These are phyloP conservation scores for Perizoma affinitatum DNA, from an alignment of 2,888 invertebrate genomes.

Conservation along the genomic window DNA sequence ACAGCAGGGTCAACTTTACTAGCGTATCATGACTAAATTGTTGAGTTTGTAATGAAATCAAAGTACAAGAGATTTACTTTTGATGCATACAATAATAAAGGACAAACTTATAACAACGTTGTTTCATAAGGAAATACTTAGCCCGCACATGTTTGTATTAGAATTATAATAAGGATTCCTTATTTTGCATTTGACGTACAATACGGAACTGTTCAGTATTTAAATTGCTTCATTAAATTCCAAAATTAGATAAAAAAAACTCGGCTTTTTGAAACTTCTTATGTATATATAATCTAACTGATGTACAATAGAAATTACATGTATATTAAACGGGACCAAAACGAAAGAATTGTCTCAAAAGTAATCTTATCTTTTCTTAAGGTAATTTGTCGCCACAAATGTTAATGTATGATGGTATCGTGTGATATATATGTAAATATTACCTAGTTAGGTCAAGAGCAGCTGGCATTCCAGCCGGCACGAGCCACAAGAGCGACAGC, in stretches of 20 bases:
- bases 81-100: slow-evolving; percentile 6
- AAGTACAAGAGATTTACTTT: slow-evolving; percentile 3
- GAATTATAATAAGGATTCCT: slow-evolving; percentile 43
- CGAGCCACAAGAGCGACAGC: slow-evolving; percentile 75
- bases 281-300: too few species aligned
- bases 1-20: too few species aligned
- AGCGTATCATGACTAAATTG: too few species aligned
- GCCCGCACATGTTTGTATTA: slow-evolving; percentile 37
- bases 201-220: slow-evolving; percentile 46
- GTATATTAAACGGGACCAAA: too few species aligned
- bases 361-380: not conserved
- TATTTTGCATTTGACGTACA: slow-evolving; percentile 45
- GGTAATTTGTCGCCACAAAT: not conserved
- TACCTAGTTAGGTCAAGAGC: slow-evolving; percentile 83
- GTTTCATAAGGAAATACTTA: slow-evolving; percentile 43
- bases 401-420: slow-evolving; percentile 20
- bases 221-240: slow-evolving; percentile 39
- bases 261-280: too few species aligned
- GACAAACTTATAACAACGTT: slow-evolving; percentile 11
- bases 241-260: slow-evolving; percentile 22
- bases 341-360: too few species aligned
- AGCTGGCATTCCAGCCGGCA: slow-evolving; percentile 82
- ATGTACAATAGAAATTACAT: too few species aligned
- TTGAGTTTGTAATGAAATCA: not conserved
- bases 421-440: slow-evolving; percentile 38